Evolutionary conservation across 2,797 vertebrate species (phyloP).

Genomic region (Phrynocephalus vlangalii): DNA sequence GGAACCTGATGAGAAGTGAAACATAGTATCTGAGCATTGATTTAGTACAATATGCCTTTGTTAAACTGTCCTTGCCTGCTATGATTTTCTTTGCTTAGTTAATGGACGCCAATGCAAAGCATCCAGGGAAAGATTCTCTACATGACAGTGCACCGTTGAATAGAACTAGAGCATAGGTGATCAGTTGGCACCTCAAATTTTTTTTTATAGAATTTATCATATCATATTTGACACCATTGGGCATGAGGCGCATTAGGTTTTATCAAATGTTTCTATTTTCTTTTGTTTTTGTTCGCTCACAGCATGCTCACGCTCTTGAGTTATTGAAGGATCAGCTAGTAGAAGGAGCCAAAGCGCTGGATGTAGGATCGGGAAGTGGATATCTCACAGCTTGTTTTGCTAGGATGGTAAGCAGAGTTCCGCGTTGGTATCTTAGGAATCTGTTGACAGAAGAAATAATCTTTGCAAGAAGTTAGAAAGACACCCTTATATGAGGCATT

Average conservation of each 20-base stretch:
- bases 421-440: rapidly evolving
- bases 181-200: background rate
- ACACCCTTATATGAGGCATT: background rate
- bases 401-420: conserved; percentile 83
- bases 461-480: too few relatives aligned
- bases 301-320: conserved; percentile 93
- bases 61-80: too few relatives aligned
- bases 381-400: conserved; percentile 93
- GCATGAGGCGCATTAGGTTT: background rate
- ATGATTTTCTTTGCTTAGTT: too few relatives aligned
- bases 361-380: conserved; percentile 93
- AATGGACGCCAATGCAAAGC: too few relatives aligned
- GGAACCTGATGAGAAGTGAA: too few relatives aligned
- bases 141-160: background rate
- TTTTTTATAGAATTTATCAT: background rate
- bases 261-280: too few relatives aligned
- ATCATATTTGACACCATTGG: background rate
- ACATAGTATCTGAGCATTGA: too few relatives aligned
- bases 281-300: conserved; percentile 21
- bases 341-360: conserved; percentile 87
- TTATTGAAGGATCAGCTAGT: conserved; percentile 87
- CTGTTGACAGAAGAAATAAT: too few relatives aligned
- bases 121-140: too few relatives aligned
- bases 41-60: too few relatives aligned
- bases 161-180: background rate